Base-by-base conservation (phyloP, 2,113 vertebrate species). In the Rhombomys opimus region DNA sequence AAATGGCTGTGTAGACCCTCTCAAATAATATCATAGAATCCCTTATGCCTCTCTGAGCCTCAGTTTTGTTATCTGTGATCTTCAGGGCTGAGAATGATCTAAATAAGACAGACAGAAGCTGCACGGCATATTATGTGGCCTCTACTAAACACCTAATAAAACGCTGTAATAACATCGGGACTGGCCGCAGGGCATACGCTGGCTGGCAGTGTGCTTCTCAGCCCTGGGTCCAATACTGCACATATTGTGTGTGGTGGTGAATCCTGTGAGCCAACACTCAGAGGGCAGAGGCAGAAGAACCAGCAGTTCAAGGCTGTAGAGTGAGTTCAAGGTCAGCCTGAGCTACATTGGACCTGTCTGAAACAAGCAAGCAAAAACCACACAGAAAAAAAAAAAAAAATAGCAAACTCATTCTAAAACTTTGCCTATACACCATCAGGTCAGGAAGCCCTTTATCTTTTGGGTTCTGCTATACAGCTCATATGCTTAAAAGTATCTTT, bases 41-140 rank as follows among this genome's bases (percentile, higher is more conserved):
- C 59, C 67, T 38, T 54, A 8, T n/a, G 52, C 68, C 80, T 76
- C 77, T 54, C 91, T 38, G 90, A 95, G 77, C 52, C n/a, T 95
- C 35, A 6, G 6, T 35, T 63, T 95, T 75, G 70, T 75, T 65
- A 80, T 77, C 32, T 77, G 52, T 68, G n/a, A 68, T 5, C 25
- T 95, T 76, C 77, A 76, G 61, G 52, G 73, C 35, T 61, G 9
- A 72, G 23, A 6, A 59, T 18, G n/a, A 68, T 5, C 25, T n/a
- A 30, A 63, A 73, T 46, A 68, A 89, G 22, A 54, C 27, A 13
- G 17, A 57, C 41, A 41, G 92, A 90, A 80, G 59, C 38, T 65
- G 41, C 72, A 18, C 18, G n/a, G 89, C 41, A 20, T 22, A 27
- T 25, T 50, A 32, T 3, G n/a, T 63, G 35, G 27, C 84, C 52